Conservation (phyloP, 2,113 vertebrate species). For the Genyomyrus donnyi region DNA sequence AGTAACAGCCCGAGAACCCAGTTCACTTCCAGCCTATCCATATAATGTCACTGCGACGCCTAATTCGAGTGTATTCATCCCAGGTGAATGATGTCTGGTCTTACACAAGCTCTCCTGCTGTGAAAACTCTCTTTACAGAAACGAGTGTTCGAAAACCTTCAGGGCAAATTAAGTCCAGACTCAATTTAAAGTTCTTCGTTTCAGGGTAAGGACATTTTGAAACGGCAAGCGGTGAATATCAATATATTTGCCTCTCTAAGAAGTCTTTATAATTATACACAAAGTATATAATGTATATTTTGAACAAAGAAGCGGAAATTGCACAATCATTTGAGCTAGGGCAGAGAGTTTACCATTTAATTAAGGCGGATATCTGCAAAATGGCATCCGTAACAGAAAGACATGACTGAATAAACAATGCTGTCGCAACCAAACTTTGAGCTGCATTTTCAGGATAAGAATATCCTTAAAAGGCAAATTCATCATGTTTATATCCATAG, state of each 20-base stretch:
- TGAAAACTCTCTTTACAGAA: conserved; percentile 25
- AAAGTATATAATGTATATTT: neutral
- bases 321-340: neutral
- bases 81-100: conserved; percentile 35
- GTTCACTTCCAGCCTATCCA: conserved; percentile 20
- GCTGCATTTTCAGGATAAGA: neutral
- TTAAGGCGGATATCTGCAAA: neutral
- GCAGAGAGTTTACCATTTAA: neutral
- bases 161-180: conserved; percentile 43
- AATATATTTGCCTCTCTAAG: neutral
- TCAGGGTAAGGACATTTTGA: conserved; percentile 21
- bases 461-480: neutral
- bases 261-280: neutral
- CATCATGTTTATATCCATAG: neutral
- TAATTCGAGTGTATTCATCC: conserved; percentile 40
- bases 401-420: neutral
- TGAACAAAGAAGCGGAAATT: neutral
- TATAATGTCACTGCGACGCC: conserved; percentile 36
- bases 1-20: conserved; percentile 34
- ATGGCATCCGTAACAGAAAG: neutral
- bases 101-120: conserved; percentile 30
- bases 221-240: neutral
- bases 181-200: conserved; percentile 42
- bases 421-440: conserved; percentile 1
- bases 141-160: conserved; percentile 28